Conservation (phyloP, 2,113 vertebrate species). For the Lycaon pictus region DNA sequence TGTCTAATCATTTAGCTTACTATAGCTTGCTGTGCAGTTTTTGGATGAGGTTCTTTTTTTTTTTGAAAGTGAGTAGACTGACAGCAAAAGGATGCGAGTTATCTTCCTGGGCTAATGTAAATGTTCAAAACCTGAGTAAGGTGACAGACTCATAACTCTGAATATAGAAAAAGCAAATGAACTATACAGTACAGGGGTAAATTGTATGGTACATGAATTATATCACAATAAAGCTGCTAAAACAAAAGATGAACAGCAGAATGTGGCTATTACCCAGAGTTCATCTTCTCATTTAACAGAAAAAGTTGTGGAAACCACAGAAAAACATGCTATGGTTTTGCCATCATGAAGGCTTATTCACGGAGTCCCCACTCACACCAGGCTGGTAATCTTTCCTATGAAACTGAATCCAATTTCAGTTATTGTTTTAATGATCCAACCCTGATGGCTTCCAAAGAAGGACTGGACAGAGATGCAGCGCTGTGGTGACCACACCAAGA, state of each 20-base stretch:
- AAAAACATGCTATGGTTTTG: slow-evolving; percentile 79
- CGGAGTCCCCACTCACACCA: slow-evolving; percentile 61
- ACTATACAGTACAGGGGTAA: background rate
- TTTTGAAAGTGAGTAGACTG: slow-evolving; percentile 49
- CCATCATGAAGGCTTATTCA: slow-evolving; percentile 68
- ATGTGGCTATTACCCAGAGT: slow-evolving; percentile 78
- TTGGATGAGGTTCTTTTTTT: slow-evolving; percentile 80
- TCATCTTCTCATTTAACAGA: slow-evolving; percentile 79
- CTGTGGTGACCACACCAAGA: background rate
- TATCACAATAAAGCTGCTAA: background rate
- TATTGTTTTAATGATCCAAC: background rate
- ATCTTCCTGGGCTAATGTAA: slow-evolving; percentile 8
- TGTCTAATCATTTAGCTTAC: slow-evolving; percentile 80
- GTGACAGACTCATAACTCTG: background rate
- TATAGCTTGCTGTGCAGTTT: slow-evolving; percentile 81
- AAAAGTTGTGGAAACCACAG: slow-evolving; percentile 80
- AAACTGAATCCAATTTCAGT: background rate
- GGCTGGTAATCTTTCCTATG: background rate
- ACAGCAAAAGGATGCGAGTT: background rate
- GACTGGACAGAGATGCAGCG: background rate
- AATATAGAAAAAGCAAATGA: background rate
- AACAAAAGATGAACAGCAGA: slow-evolving; percentile 72
- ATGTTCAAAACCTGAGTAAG: background rate
- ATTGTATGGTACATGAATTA: background rate
- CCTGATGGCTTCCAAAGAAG: background rate